Percentiles rank a stretch among this genome's conserved stretches.
These are phyloP conservation scores for Macrosteles quadrilineatus DNA, from an alignment of 1,140 invertebrate genomes.

Conservation along the genomic window DNA sequence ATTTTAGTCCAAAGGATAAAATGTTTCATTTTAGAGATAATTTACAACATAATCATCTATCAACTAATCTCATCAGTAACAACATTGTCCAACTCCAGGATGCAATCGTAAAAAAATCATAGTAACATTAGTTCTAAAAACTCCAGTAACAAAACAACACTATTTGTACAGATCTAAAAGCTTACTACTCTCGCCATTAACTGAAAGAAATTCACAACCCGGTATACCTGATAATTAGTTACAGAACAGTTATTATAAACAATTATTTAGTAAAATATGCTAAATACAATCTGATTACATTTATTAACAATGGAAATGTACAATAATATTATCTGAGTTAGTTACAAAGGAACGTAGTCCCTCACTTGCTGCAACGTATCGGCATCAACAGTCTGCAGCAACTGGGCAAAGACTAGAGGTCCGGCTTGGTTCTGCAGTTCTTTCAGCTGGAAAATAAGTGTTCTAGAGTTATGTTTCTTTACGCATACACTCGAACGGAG, in stretches of 20 bases:
- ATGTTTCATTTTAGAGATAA: no score
- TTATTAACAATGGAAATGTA: conserved; percentile 10
- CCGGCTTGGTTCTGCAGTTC: conserved; percentile 66
- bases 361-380: conserved; percentile 53
- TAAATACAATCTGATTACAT: conserved; percentile 4
- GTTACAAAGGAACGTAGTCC: conserved; percentile 32
- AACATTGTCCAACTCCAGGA: background rate
- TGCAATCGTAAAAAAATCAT: background rate
- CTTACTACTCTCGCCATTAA: background rate
- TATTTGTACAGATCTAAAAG: background rate
- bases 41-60: no score
- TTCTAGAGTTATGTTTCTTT: background rate
- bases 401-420: conserved; percentile 63
- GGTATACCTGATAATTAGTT: background rate
- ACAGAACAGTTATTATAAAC: conserved; percentile 3
- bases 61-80: no score
- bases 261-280: conserved; percentile 9
- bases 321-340: background rate
- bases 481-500: background rate
- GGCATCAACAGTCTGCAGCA: conserved; percentile 62
- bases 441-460: conserved; percentile 58
- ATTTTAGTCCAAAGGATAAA: no score
- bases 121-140: background rate
- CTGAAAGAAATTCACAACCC: background rate
- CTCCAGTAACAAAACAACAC: background rate